Percentiles rank a stretch among this genome's conserved stretches.
Conservation (phyloP, 2,797 vertebrate genomes). For the Platyrinchus mystaceus region DNA sequence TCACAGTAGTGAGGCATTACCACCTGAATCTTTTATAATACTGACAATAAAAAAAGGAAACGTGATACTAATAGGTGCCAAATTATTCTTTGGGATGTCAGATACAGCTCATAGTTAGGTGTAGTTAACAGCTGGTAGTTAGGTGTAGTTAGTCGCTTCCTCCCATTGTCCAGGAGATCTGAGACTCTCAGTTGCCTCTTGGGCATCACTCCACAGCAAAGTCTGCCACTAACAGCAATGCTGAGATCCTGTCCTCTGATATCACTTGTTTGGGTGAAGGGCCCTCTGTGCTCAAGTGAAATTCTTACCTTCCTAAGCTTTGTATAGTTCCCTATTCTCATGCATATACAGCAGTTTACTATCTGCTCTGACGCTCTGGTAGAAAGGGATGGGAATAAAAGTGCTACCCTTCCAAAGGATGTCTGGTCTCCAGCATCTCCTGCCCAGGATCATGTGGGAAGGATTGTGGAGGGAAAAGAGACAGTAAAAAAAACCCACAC, state of each 20-base stretch:
- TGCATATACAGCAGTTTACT: background rate
- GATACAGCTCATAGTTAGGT: background rate
- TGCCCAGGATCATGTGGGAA: background rate
- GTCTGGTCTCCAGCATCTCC: background rate
- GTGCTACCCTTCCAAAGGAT: background rate
- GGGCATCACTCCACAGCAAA: background rate
- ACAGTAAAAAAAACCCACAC: background rate
- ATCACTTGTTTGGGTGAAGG: background rate
- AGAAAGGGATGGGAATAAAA: background rate
- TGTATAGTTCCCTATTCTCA: background rate
- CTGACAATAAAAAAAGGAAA: background rate
- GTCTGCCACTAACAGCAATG: background rate
- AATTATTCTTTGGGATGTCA: background rate
- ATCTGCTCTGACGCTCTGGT: background rate
- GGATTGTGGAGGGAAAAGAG: background rate
- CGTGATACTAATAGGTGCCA: background rate
- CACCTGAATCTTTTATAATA: background rate
- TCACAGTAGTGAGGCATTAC: background rate
- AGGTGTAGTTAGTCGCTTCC: background rate
- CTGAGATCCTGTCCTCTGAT: background rate
- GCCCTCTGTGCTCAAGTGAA: background rate
- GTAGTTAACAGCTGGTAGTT: background rate
- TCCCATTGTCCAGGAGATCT: background rate
- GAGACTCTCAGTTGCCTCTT: background rate
- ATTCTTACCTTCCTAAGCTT: background rate